Evolutionary conservation across 1,140 invertebrate genomes (phyloP), one percentile per base, ranked within the genome.

Genomic region (Heliconius nattereri): DNA sequence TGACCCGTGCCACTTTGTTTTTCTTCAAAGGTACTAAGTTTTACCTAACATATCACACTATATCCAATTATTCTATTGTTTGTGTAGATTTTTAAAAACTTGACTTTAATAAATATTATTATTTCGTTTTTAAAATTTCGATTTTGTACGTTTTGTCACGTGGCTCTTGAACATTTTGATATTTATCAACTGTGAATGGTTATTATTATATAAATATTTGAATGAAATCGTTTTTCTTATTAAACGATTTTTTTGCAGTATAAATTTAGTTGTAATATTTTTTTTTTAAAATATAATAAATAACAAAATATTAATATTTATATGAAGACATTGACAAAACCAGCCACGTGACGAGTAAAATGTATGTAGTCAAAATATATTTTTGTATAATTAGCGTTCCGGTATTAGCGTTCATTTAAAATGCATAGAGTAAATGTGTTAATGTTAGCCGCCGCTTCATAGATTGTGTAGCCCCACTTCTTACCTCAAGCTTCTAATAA

Each of bases 391-490:
- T 80, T 80, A 80, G 74, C 78, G 23, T 76, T 76, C 60, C 60
- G 60, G 23, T 66, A 29, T 72, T 73, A 72, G 54, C 60, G 60
- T 66, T 66, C 8, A 66, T 66, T 66, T 66, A 23, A 66, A 16
- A 66, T 66, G 60, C 75, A 74, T 83, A 45, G 60, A 66, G 26
- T 66, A 66, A 66, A 66, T 66, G 84, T 85, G 82, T 86, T 80
- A 75, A 80, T 88, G 81, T 88, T 85, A 84, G 83, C 75, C 77
- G 74, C 81, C 79, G 87, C 89, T 90, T 89, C 54, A 85, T 90
- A 87, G 87, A 85, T 91, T 92, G 85, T 91, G 91, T 94, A 91
- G 91, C 89, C 87, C 89, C 89, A 85, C 86, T 91, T 91, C 90
- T 87, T 90, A 88, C 87, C 87, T 90, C 85, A 91, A 85, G 90